Evolutionary conservation across 2,113 vertebrate genomes (phyloP), one percentile per base, ranked within the genome.

Genomic region (Percopsis transmontana): DNA sequence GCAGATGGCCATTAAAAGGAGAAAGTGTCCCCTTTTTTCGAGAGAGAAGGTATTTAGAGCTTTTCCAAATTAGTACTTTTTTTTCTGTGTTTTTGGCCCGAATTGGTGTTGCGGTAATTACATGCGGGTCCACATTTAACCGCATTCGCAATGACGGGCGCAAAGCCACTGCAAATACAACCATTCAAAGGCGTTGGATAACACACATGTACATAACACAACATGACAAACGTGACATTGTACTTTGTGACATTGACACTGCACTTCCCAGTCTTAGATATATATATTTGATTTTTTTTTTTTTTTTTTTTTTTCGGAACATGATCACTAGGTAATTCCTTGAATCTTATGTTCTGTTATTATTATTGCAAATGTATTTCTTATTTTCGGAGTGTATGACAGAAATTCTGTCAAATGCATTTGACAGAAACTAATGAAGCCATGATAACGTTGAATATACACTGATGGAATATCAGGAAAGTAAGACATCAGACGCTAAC

Each of bases 1-100:
- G 95, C 96, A 98, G 96, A 98, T 98, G 95, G 96, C 94, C 95
- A 97, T 97, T 97, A 98, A 91, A 88, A 95, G 95, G 94, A 95
- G 94, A 97, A 95, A 95, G 94, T 95, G 95, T 94, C 94, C 95
- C 93, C 94, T 95, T 95, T 93, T 91, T 94, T 93, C 93, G 91
- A 74, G 68, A 76, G 86, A 93, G 92, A 95, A 96, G 81, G 85
- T 90, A 92, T 91, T 92, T 92, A 90, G 89, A 90, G 87, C 83
- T 86, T 91, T 88, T 90, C 85, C 86, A 91, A 92, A 92, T 91
- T 55, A 87, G 64, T 69, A 72, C 86, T 82, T 79, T 89, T 86
- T 67, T 61, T 66, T 18, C 42, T 69, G 27, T 62, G 77, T 83
- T 89, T 90, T 88, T 84, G 84, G 83, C 82, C 80, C 80, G 86